A percentile compares a stretch with the other conserved stretches of the same genome.
Conservation (phyloP, 2,888 invertebrate genomes). For the Drosophila borealis region DNA sequence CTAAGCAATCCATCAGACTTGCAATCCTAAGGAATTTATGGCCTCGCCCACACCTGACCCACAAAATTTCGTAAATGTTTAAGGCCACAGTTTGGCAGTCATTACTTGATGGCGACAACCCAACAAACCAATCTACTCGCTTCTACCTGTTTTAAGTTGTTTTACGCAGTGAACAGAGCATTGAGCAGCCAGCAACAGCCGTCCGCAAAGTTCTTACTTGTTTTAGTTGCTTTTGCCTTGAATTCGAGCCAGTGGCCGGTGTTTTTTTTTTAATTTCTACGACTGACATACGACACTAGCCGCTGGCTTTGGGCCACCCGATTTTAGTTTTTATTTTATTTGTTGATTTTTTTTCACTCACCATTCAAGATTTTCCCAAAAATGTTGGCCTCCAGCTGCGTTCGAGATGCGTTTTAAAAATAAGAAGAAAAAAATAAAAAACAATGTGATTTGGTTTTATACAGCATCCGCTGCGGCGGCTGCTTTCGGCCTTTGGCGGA, state of each 20-base stretch:
- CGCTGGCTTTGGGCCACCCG: constrained; percentile 75
- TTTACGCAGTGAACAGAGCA: background rate
- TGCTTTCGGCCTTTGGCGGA: background rate
- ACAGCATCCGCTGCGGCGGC: constrained; percentile 10
- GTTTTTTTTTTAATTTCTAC: constrained; percentile 60
- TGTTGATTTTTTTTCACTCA: background rate
- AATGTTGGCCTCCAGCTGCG: constrained; percentile 35
- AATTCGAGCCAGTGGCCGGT: constrained; percentile 23
- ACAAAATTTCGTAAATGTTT: too few species aligned
- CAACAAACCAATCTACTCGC: background rate
- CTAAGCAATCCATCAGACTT: too few species aligned
- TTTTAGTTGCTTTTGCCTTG: constrained; percentile 6
- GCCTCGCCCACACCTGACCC: too few species aligned
- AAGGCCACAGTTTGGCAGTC: too few species aligned
- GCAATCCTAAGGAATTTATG: too few species aligned
- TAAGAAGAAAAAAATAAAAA: constrained; percentile 2
- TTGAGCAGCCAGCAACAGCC: background rate
- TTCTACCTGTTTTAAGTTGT: background rate
- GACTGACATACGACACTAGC: constrained; percentile 59
- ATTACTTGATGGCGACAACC: too few species aligned
- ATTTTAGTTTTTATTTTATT: constrained; percentile 39
- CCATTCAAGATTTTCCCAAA: constrained; percentile 41
- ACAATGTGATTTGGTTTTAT: constrained; percentile 27
- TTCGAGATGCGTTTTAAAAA: constrained; percentile 35
- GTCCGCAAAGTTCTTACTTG: background rate